These are phyloP conservation scores for Carduelis carduelis DNA, from an alignment of 2,797 vertebrate genomes.

Conservation along the genomic window DNA sequence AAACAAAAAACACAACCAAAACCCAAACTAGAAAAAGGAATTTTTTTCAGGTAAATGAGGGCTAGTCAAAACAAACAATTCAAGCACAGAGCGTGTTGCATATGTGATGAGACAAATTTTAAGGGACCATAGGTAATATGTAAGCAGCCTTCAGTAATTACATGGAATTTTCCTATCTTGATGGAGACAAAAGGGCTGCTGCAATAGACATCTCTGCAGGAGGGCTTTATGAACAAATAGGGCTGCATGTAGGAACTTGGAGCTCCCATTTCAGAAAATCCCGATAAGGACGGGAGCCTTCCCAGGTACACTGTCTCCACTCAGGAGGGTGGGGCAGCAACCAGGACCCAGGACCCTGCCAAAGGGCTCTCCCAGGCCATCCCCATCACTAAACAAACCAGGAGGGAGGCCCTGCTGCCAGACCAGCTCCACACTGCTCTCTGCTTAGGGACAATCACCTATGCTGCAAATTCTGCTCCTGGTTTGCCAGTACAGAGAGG, in stretches of 20 bases:
- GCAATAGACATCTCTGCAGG: neutral
- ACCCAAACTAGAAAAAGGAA: neutral
- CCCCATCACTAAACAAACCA: neutral
- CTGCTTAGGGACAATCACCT: neutral
- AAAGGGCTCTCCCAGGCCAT: neutral
- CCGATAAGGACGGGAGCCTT: neutral
- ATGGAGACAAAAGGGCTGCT: neutral
- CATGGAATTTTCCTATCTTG: slow-evolving; percentile 7
- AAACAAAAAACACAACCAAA: neutral
- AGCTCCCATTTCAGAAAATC: neutral
- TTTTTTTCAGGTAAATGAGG: neutral
- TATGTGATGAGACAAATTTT: neutral
- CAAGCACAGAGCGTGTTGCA: neutral
- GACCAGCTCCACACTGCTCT: neutral
- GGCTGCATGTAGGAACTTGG: slow-evolving; percentile 9
- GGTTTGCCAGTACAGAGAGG: neutral
- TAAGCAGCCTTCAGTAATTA: slow-evolving; percentile 2
- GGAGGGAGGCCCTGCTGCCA: neutral
- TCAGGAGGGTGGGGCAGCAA: neutral
- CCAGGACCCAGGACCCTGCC: neutral
- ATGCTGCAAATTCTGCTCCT: neutral
- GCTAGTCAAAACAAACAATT: slow-evolving; percentile 29
- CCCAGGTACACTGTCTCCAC: neutral
- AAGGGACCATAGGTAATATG: neutral
- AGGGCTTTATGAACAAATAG: neutral